A percentile compares a stretch with the other conserved stretches of the same genome.
These are phyloP conservation scores for Drosophila santomea DNA, from an alignment of 1,140 invertebrate species.

Conservation along the genomic window DNA sequence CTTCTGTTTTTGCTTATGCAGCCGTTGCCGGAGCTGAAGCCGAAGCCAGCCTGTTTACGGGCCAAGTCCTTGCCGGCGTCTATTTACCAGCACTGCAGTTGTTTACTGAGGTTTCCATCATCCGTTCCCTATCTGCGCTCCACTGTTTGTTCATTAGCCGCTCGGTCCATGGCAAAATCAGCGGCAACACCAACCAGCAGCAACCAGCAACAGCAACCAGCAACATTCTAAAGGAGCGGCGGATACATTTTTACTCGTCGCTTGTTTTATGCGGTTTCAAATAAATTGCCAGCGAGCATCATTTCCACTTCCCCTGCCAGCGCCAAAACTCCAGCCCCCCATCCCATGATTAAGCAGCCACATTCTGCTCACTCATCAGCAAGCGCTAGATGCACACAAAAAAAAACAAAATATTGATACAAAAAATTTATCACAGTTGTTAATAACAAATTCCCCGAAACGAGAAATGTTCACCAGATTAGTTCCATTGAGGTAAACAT, in stretches of 20 bases:
- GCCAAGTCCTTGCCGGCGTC: conserved; percentile 66
- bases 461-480: too few species aligned
- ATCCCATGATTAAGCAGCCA: conserved; percentile 49
- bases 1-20: conserved; percentile 66
- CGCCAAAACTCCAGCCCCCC: not conserved
- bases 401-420: too few species aligned
- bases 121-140: conserved; percentile 60
- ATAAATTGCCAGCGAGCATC: conserved; percentile 71
- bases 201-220: conserved; percentile 9
- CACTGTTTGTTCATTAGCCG: conserved; percentile 77
- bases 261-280: conserved; percentile 81
- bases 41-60: conserved; percentile 64
- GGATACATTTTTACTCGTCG: conserved; percentile 70
- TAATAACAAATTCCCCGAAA: too few species aligned
- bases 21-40: conserved; percentile 15
- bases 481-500: too few species aligned
- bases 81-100: conserved; percentile 73
- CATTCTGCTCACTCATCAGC: conserved; percentile 49
- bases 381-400: conserved; percentile 7
- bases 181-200: conserved; percentile 19
- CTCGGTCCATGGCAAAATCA: conserved; percentile 41
- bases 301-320: conserved; percentile 31
- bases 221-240: conserved; percentile 19
- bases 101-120: conserved; percentile 81
- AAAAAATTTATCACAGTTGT: not conserved